Evolutionary conservation across 2,888 invertebrate species (phyloP).

Genomic region (Pseudococcus longispinus): DNA sequence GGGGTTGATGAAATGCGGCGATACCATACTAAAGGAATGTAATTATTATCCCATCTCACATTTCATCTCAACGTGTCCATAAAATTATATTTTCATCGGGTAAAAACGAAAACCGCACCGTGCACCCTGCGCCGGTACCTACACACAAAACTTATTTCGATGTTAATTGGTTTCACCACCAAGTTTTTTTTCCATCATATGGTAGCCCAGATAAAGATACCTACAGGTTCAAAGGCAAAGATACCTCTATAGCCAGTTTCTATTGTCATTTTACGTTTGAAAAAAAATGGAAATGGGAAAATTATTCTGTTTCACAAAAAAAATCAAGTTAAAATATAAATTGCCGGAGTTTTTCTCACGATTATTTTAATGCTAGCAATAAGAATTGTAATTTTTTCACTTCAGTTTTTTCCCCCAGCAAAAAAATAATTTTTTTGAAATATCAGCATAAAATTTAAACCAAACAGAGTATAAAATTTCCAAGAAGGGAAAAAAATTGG

Average conservation of each 20-base stretch:
- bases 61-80: conserved; percentile 50
- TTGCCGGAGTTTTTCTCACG: not conserved
- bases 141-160: conserved; percentile 35
- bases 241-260: not conserved
- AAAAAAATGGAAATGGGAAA: not conserved
- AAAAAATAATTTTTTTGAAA: not conserved
- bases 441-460: not conserved
- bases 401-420: not conserved
- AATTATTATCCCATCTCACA: conserved; percentile 49
- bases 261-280: not conserved
- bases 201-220: not conserved
- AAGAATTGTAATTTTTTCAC: not conserved
- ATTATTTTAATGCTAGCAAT: not conserved
- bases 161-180: conserved; percentile 12
- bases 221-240: not conserved
- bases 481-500: not conserved
- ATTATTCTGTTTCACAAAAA: not conserved
- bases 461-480: not conserved
- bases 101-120: conserved; percentile 18
- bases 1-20: conserved; percentile 40
- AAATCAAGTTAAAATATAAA: not conserved
- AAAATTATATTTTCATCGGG: conserved; percentile 32
- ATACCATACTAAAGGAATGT: conserved; percentile 39
- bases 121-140: not conserved
- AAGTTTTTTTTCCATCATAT: not conserved